These are phyloP conservation scores for Oreochromis grahami DNA, from an alignment of 2,797 vertebrate genomes.

Conservation along the genomic window DNA sequence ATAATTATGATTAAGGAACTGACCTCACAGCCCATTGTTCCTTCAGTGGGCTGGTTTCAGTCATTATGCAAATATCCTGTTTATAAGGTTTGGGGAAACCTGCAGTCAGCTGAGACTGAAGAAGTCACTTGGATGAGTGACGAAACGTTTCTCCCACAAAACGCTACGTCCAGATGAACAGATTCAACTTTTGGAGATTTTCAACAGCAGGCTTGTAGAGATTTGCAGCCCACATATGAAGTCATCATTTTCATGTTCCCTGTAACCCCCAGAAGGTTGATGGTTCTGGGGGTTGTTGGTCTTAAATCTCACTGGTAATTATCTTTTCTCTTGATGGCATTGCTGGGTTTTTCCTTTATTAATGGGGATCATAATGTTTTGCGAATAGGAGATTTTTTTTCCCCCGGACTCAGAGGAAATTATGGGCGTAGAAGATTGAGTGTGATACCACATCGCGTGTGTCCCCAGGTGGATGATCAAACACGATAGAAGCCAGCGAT, in stretches of 20 bases:
- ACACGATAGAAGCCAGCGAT: slow-evolving; percentile 6
- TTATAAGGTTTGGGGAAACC: too few relatives aligned
- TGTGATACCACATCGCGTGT: slow-evolving; percentile 8
- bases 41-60: too few relatives aligned
- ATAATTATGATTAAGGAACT: too few relatives aligned
- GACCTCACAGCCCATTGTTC: too few relatives aligned
- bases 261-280: background rate
- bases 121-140: too few relatives aligned
- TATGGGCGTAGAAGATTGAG: slow-evolving; percentile 37
- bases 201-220: background rate
- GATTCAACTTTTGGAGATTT: too few relatives aligned
- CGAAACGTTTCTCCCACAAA: too few relatives aligned
- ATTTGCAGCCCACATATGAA: background rate
- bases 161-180: too few relatives aligned
- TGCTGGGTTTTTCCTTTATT: slow-evolving; percentile 54
- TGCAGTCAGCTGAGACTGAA: too few relatives aligned
- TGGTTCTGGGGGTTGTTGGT: too few relatives aligned
- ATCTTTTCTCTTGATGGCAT: slow-evolving; percentile 54
- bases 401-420: slow-evolving; percentile 49
- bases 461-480: slow-evolving; percentile 28
- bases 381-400: slow-evolving; percentile 21
- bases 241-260: background rate
- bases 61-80: too few relatives aligned
- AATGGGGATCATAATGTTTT: slow-evolving; percentile 53
- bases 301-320: slow-evolving; percentile 58